Evolutionary conservation across 2,888 invertebrate species (phyloP).

Genomic region (Pollenia amentaria): DNA sequence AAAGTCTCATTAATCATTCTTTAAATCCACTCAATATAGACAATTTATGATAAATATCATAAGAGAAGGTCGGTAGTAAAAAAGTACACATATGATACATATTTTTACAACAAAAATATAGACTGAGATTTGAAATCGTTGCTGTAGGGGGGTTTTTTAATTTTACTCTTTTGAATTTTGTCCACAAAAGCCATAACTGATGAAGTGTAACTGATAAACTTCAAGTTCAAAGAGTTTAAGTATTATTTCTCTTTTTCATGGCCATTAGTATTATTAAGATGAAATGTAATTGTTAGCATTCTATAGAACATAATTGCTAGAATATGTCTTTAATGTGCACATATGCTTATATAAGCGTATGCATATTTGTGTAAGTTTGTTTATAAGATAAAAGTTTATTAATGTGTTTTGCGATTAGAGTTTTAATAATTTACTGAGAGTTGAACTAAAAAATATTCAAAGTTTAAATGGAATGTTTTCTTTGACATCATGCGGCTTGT

Average conservation of each 20-base stretch:
- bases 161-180: not conserved
- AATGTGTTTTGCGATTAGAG: slow-evolving; percentile 22
- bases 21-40: slow-evolving; percentile 30
- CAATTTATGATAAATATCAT: slow-evolving; percentile 50
- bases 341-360: not conserved
- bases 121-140: slow-evolving; percentile 15
- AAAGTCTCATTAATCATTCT: slow-evolving; percentile 58
- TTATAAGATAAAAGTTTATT: slow-evolving; percentile 20
- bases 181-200: slow-evolving; percentile 38
- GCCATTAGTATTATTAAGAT: slow-evolving; percentile 23
- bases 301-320: too few species aligned
- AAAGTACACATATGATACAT: not conserved
- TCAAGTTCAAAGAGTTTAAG: slow-evolving; percentile 51
- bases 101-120: not conserved
- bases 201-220: slow-evolving; percentile 54
- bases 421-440: slow-evolving; percentile 23
- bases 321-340: too few species aligned
- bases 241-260: not conserved
- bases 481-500: not conserved
- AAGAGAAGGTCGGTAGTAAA: slow-evolving; percentile 3
- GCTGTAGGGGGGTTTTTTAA: not conserved
- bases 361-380: not conserved
- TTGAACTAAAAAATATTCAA: slow-evolving; percentile 30
- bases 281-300: not conserved
- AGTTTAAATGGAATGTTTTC: slow-evolving; percentile 33